phyloP scores from a whole-genome alignment of 2,797 vertebrate genomes.

The Petrocephalus sullivani region DNA sequence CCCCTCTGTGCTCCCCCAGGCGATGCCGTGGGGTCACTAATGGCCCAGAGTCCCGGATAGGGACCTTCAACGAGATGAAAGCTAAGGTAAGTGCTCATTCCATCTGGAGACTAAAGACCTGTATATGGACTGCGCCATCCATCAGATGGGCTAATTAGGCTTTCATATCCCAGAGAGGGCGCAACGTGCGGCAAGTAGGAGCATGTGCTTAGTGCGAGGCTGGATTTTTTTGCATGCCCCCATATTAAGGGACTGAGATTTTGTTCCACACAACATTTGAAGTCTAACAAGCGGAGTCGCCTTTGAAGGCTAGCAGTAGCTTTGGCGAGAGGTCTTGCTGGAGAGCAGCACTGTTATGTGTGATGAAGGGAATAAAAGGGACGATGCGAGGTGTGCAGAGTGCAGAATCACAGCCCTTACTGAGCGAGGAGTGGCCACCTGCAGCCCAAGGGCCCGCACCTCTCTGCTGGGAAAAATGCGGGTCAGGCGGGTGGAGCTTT shows the following conservation, averaged over 20 bases:
- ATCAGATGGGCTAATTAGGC: constrained; percentile 62
- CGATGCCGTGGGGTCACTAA: constrained; percentile 59
- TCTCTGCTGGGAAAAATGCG: constrained; percentile 24
- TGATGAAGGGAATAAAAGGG: constrained; percentile 29
- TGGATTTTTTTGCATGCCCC: constrained; percentile 32
- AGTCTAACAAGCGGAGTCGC: constrained; percentile 30
- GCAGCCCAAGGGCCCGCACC: not conserved
- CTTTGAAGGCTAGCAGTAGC: constrained; percentile 25
- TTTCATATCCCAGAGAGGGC: constrained; percentile 42
- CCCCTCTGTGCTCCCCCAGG: constrained; percentile 56
- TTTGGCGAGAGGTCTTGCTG: constrained; percentile 22
- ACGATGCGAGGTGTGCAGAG: not conserved
- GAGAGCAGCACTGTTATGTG: constrained; percentile 19
- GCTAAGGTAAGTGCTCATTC: constrained; percentile 48
- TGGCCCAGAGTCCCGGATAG: constrained; percentile 52
- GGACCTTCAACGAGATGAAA: constrained; percentile 46
- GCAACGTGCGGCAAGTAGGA: constrained; percentile 14
- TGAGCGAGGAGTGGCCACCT: constrained; percentile 24
- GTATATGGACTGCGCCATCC: constrained; percentile 54
- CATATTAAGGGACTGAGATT: constrained; percentile 21
- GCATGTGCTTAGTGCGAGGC: constrained; percentile 25
- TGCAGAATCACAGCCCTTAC: constrained; percentile 16
- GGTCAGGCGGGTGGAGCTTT: constrained; percentile 17
- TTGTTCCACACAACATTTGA: constrained; percentile 28
- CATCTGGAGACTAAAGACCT: constrained; percentile 48